These are phyloP conservation scores for Pedetes capensis DNA, from an alignment of 2,113 vertebrate species.

Conservation along the genomic window DNA sequence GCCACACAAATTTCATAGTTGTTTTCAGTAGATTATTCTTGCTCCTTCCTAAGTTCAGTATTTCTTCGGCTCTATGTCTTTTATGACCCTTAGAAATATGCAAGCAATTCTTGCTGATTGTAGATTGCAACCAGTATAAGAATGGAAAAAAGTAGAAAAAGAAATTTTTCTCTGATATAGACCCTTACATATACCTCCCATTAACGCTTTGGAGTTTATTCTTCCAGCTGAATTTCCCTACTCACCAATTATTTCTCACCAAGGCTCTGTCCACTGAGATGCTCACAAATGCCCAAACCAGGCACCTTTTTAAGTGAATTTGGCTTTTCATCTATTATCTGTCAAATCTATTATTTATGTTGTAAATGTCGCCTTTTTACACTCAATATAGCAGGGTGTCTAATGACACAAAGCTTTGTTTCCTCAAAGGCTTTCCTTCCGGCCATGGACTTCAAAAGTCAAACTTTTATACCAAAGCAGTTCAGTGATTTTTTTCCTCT, in stretches of 20 bases:
- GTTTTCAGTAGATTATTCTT: neutral
- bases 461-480: neutral
- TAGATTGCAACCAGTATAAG: neutral
- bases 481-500: neutral
- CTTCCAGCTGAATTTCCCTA: neutral
- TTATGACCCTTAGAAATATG: neutral
- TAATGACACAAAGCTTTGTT: neutral
- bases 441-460: neutral
- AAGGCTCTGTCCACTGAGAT: neutral
- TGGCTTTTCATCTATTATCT: neutral
- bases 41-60: neutral
- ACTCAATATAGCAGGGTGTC: neutral
- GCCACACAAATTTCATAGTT: neutral
- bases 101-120: neutral
- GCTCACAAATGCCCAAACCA: neutral
- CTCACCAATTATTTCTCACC: too few relatives aligned
- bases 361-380: neutral
- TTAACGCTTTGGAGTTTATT: neutral
- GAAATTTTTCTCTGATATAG: neutral
- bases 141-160: neutral
- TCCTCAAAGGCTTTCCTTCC: neutral
- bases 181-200: neutral
- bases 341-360: constrained; percentile 34
- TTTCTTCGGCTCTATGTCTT: neutral
- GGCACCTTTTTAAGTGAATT: neutral